Evolutionary conservation across 2,113 vertebrate genomes (phyloP).

Genomic region (Sciurus niger): DNA sequence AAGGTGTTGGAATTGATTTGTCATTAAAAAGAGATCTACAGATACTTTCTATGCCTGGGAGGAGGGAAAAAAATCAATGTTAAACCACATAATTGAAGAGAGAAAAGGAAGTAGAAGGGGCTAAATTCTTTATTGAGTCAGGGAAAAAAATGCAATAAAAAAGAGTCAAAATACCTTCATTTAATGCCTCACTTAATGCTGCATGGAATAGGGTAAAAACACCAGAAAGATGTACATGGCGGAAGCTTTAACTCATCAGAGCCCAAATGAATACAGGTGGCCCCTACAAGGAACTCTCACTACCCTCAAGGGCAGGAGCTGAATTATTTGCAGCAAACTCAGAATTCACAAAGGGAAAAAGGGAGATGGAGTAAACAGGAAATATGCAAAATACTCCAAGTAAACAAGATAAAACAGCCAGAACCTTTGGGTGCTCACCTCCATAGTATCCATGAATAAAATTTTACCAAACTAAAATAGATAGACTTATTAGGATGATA

Average conservation of each 20-base stretch:
- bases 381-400: neutral
- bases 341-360: neutral
- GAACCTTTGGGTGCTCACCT: neutral
- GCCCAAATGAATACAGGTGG: fast-evolving
- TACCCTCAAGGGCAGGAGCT: neutral
- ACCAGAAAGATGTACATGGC: neutral
- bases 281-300: neutral
- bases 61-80: slow-evolving; percentile 69
- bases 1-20: slow-evolving; percentile 82
- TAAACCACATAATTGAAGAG: slow-evolving; percentile 50
- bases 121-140: slow-evolving; percentile 79
- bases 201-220: neutral
- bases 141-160: slow-evolving; percentile 70
- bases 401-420: neutral
- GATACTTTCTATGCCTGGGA: slow-evolving; percentile 69
- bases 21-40: slow-evolving; percentile 82
- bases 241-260: neutral
- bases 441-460: neutral
- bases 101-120: neutral
- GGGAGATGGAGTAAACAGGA: neutral
- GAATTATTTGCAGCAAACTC: neutral
- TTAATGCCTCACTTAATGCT: slow-evolving; percentile 68
- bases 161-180: slow-evolving; percentile 71
- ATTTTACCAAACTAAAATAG: slow-evolving; percentile 37
- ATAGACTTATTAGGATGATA: neutral